Percentiles rank a stretch among this genome's conserved stretches.
Conservation (phyloP, 30 jellyfish, hydroid and myxozoan species). For the Hydractinia symbiolongicarpus region DNA sequence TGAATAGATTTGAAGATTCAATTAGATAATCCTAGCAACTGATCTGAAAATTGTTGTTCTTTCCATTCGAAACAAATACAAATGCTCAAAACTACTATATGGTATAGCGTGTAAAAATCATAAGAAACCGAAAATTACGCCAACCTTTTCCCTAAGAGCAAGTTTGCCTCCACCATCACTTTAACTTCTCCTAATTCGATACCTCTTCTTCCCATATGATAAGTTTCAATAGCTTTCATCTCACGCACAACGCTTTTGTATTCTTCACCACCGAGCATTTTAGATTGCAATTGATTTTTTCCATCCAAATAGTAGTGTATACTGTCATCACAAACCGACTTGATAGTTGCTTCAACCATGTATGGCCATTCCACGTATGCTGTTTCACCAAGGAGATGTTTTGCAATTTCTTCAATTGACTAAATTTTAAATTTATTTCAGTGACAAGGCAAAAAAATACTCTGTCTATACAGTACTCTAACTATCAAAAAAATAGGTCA, state of each 20-base stretch:
- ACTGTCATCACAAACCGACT: slow-evolving; percentile 34
- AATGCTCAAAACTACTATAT: no score
- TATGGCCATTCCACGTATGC: slow-evolving; percentile 96
- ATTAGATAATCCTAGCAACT: no score
- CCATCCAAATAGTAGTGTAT: slow-evolving; percentile 2
- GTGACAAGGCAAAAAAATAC: background rate
- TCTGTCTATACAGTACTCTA: background rate
- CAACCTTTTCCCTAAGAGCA: slow-evolving; percentile 64
- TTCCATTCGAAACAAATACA: no score
- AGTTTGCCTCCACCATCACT: slow-evolving; percentile 75
- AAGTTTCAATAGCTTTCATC: slow-evolving; percentile 27
- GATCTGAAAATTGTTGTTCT: no score
- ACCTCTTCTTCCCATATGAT: slow-evolving; percentile 59
- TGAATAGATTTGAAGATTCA: no score
- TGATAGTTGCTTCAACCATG: slow-evolving; percentile 78
- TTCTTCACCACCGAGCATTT: slow-evolving; percentile 32
- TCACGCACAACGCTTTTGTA: slow-evolving; percentile 14
- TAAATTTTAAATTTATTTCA: background rate
- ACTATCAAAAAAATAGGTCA: background rate
- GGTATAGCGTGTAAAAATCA: no score
- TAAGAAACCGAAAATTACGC: background rate
- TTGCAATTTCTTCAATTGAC: slow-evolving; percentile 46
- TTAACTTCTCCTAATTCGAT: slow-evolving; percentile 68
- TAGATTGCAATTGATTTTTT: slow-evolving; percentile 17
- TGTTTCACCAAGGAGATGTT: slow-evolving; percentile 43